Evolutionary conservation across 2,888 invertebrate species (phyloP).

Genomic region (Cerceris rybyensis): DNA sequence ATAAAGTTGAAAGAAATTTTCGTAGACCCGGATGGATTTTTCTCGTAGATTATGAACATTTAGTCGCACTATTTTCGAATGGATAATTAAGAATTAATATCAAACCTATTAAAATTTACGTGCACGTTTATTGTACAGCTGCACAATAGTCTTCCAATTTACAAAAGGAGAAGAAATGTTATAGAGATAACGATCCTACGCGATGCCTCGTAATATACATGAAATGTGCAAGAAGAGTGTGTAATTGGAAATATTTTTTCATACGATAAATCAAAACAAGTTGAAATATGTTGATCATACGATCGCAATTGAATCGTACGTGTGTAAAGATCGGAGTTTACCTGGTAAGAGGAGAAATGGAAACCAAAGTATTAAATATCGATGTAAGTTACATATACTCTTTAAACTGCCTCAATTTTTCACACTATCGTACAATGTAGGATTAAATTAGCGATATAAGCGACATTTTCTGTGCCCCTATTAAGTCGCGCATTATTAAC

Average conservation of each 20-base stretch:
- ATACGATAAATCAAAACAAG: conserved; percentile 37
- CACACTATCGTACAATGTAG: conserved; percentile 59
- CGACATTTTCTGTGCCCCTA: neutral
- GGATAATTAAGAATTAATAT: neutral
- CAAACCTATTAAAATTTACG: conserved; percentile 1
- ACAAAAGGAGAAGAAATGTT: neutral
- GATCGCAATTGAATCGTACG: neutral
- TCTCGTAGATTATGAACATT: too few species aligned
- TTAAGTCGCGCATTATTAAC: conserved; percentile 9
- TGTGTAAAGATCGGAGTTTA: conserved; percentile 19
- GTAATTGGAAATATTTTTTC: conserved; percentile 27
- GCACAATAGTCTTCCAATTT: conserved; percentile 41
- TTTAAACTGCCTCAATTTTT: conserved; percentile 53
- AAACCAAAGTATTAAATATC: conserved; percentile 76
- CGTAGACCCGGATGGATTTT: too few species aligned
- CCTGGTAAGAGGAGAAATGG: conserved; percentile 49
- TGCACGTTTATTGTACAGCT: neutral
- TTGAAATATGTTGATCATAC: conserved; percentile 23
- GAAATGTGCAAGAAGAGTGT: conserved; percentile 34
- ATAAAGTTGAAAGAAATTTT: too few species aligned
- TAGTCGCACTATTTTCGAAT: conserved; percentile 20
- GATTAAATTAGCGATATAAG: conserved; percentile 32
- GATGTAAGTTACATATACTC: conserved; percentile 54
- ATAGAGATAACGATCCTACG: neutral
- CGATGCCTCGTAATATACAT: conserved; percentile 2